Base-by-base conservation (phyloP, 1,140 invertebrate genomes). In the Sesamia nonagrioides region DNA sequence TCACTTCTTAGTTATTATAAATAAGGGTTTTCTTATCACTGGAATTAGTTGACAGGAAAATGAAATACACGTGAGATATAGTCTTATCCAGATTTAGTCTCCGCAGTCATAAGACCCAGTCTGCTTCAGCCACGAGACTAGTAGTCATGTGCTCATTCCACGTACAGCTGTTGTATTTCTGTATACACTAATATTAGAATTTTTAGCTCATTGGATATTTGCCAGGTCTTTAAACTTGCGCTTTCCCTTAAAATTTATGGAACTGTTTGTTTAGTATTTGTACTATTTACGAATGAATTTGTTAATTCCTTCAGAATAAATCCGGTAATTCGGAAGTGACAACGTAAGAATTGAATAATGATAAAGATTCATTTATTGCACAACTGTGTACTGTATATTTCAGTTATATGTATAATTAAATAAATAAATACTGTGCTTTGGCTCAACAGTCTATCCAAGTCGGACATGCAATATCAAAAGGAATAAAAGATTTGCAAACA, bases 161-260 rank as follows among this genome's bases (percentile, higher is more conserved):
- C 88, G 86, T 83, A 86, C 82, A 84, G 76, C 82, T 87, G 86
- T 91, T 90, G 84, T 92, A 91, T 92, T 92, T 92, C 84, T 91
- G 87, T 81, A 79, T 86, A 84, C 80, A 90, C 93, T 94, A 94
- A 91, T 94, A 92, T 92, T 94, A 94, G 92, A 87, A 86, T 93
- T 92, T 93, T 93, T 91, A 93, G 91, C 86, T 85, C 79, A 82
- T 85, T 94, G 93, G 93, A 90, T 81, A 78, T 78, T 81, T 87
- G 93, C 93, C 93, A 94, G 86, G 37, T 81, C 72, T 82, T 82
- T 81, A 84, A 83, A 72, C 79, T 91, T 89, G 90, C 87, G 89
- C 89, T 88, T 84, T 85, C 80, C 74, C 78, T 84, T 83, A 75
- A 84, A 87, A 82, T 82, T 84, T 82, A 82, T 80, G 77, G 77